phyloP scores from a whole-genome alignment of 2,888 invertebrate species.

The Lepidochrysops patricia region DNA sequence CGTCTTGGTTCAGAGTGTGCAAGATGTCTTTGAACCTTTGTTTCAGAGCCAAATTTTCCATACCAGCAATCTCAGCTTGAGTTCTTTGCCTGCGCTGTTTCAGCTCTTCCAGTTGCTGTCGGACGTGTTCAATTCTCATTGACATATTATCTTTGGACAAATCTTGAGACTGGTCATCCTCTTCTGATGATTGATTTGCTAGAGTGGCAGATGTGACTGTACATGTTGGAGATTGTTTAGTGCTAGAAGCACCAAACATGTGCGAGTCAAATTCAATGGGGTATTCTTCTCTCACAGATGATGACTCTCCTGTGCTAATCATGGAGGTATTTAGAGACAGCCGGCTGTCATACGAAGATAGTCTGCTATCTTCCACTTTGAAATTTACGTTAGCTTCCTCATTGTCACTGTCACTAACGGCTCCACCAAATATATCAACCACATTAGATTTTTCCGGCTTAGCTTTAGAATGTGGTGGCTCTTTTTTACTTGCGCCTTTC shows the following conservation, averaged over 20 bases:
- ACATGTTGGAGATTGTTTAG: conserved; percentile 33
- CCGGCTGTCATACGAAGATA: conserved; percentile 83
- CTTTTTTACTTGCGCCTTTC: conserved; percentile 29
- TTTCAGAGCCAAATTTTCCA: conserved; percentile 87
- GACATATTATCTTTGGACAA: conserved; percentile 70
- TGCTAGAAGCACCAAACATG: conserved; percentile 37
- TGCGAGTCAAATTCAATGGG: conserved; percentile 54
- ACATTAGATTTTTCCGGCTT: conserved; percentile 46
- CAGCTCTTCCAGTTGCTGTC: conserved; percentile 83
- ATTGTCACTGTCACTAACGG: conserved; percentile 89
- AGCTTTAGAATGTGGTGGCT: not conserved
- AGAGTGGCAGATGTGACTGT: conserved; percentile 30
- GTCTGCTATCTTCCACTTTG: conserved; percentile 86
- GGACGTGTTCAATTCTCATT: conserved; percentile 80
- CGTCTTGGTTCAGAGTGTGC: conserved; percentile 85
- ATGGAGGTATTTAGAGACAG: conserved; percentile 76
- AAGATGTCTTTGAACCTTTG: conserved; percentile 89
- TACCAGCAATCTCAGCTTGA: conserved; percentile 87
- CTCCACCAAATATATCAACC: conserved; percentile 91
- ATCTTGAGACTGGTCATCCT: conserved; percentile 47
- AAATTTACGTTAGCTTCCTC: conserved; percentile 86
- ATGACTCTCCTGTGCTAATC: conserved; percentile 38
- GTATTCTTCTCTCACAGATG: conserved; percentile 33
- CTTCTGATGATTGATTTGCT: conserved; percentile 45
- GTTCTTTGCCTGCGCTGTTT: conserved; percentile 84